Percentiles rank a stretch among this genome's conserved stretches.
phyloP scores from a whole-genome alignment of 2,888 invertebrate species.

The Petrophora chlorosata region DNA sequence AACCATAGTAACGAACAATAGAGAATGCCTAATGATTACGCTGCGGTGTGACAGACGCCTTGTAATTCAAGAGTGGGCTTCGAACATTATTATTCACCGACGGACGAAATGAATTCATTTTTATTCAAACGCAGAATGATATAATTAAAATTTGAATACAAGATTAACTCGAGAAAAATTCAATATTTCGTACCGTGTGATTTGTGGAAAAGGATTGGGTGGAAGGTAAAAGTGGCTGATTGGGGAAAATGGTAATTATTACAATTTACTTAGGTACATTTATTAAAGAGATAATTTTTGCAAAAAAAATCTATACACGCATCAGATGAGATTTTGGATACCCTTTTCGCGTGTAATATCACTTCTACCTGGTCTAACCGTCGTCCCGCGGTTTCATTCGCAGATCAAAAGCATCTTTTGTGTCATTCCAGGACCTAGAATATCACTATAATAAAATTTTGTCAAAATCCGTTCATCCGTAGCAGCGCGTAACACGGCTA shows the following conservation, averaged over 20 bases:
- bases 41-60: slow-evolving; percentile 52
- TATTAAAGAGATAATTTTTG: too few species aligned
- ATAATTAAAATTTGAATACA: slow-evolving; percentile 83
- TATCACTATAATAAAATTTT: too few species aligned
- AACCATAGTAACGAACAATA: too few species aligned
- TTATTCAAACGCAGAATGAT: slow-evolving; percentile 81
- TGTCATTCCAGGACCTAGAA: too few species aligned
- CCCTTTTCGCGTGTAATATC: too few species aligned
- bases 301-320: too few species aligned
- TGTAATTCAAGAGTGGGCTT: slow-evolving; percentile 59
- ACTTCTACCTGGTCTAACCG: too few species aligned
- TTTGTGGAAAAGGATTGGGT: slow-evolving; percentile 42
- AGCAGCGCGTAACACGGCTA: too few species aligned
- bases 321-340: too few species aligned
- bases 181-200: slow-evolving; percentile 56
- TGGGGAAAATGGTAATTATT: slow-evolving; percentile 4
- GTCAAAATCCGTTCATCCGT: too few species aligned
- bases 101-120: slow-evolving; percentile 77
- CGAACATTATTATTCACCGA: slow-evolving; percentile 77
- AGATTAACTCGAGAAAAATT: slow-evolving; percentile 78
- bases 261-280: slow-evolving; percentile 16
- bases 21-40: slow-evolving; percentile 44
- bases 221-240: slow-evolving; percentile 1
- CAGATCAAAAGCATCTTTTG: too few species aligned
- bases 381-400: too few species aligned